A percentile compares a stretch with the other conserved stretches of the same genome.
Conservation (phyloP, 92 coral and sea anemone genomes). For the Siderastrea siderea region DNA sequence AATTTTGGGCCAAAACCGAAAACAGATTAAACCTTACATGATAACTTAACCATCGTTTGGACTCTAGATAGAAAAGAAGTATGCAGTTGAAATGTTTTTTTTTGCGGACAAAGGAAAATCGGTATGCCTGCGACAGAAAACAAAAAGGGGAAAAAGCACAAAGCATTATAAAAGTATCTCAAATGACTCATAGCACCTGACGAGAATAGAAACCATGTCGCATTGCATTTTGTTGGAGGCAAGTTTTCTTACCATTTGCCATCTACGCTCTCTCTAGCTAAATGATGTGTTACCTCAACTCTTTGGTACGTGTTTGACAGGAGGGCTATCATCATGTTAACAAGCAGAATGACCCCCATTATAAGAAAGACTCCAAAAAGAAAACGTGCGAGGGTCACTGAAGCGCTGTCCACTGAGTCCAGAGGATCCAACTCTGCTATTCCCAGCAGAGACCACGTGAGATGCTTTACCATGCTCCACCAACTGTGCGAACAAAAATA, state of each 20-base stretch:
- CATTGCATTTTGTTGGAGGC: not conserved
- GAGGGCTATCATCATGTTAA: constrained; percentile 44
- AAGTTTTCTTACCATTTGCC: no score
- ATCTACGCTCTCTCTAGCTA: not conserved
- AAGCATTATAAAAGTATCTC: no score
- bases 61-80: no score
- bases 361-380: constrained; percentile 23
- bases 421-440: not conserved
- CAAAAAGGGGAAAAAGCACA: not conserved
- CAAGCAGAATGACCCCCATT: constrained; percentile 20
- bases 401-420: constrained; percentile 18
- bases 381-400: constrained; percentile 9
- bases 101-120: no score
- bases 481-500: not conserved
- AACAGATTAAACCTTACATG: no score
- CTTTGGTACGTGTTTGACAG: constrained; percentile 27
- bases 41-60: no score
- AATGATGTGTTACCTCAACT: constrained; percentile 7
- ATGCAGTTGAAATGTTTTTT: no score
- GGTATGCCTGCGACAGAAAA: no score
- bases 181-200: no score
- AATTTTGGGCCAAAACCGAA: no score
- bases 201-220: not conserved
- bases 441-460: not conserved
- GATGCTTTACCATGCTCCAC: not conserved